Conservation (phyloP, 1,140 invertebrate species). For the Euglossa dilemma region DNA sequence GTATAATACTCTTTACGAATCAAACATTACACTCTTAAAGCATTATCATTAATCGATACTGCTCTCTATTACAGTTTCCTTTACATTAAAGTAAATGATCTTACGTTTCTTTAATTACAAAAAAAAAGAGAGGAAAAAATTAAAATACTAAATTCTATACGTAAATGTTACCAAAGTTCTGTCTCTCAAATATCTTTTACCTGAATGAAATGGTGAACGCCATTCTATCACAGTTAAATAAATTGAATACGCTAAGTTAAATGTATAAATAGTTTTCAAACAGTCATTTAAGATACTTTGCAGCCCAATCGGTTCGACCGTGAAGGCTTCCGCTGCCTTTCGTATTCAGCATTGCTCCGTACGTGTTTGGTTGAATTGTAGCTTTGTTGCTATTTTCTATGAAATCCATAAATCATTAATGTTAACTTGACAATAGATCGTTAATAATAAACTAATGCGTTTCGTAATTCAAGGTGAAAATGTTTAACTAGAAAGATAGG, state of each 20-base stretch:
- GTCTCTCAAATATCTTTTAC: neutral
- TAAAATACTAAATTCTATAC: slow-evolving; percentile 4
- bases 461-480: too few relatives aligned
- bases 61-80: neutral
- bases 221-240: slow-evolving; percentile 67
- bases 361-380: slow-evolving; percentile 73
- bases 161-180: neutral
- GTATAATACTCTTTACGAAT: slow-evolving; percentile 36
- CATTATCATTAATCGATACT: slow-evolving; percentile 29
- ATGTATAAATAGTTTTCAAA: neutral
- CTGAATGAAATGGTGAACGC: slow-evolving; percentile 50
- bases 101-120: neutral
- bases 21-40: slow-evolving; percentile 44
- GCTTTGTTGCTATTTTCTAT: slow-evolving; percentile 74
- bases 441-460: neutral
- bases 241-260: slow-evolving; percentile 14
- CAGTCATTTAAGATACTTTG: slow-evolving; percentile 83
- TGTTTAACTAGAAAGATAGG: neutral
- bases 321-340: slow-evolving; percentile 80
- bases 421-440: neutral
- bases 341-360: slow-evolving; percentile 76
- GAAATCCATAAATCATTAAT: slow-evolving; percentile 30
- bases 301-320: slow-evolving; percentile 85
- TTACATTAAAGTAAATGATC: slow-evolving; percentile 8
- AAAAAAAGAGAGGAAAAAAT: slow-evolving; percentile 6